Conservation (phyloP, 2,888 invertebrate species). For the Gnatocerus cornutus region DNA sequence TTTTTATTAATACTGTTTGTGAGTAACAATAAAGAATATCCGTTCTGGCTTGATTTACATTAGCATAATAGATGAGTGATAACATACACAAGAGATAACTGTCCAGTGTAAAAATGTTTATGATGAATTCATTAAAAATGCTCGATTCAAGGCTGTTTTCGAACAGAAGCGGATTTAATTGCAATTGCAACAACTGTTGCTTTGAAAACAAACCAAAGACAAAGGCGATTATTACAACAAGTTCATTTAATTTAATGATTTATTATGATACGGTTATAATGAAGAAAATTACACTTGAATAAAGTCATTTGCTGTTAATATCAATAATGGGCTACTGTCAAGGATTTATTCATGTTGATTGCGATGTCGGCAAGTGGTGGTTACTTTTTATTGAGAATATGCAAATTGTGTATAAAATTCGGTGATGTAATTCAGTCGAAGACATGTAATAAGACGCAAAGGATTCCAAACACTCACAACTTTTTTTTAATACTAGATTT, state of each 20-base stretch:
- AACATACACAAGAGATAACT: conserved; percentile 35
- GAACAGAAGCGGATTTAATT: conserved; percentile 31
- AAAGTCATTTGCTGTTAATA: conserved; percentile 22
- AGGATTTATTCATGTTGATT: conserved; percentile 25
- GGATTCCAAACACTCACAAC: too few species aligned
- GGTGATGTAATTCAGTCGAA: too few species aligned
- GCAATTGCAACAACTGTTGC: conserved; percentile 34
- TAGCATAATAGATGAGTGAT: conserved; percentile 41
- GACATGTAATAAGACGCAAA: too few species aligned
- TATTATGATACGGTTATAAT: conserved; percentile 36
- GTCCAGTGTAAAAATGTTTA: conserved; percentile 33
- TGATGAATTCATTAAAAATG: conserved; percentile 31
- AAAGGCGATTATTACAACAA: conserved; percentile 31
- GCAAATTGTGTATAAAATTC: too few species aligned
- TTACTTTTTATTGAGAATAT: too few species aligned
- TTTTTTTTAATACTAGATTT: too few species aligned
- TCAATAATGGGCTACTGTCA: conserved; percentile 32
- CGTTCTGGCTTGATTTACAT: conserved; percentile 15
- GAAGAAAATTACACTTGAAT: conserved; percentile 34
- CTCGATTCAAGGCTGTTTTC: conserved; percentile 33
- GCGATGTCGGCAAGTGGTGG: too few species aligned
- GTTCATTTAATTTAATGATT: conserved; percentile 37
- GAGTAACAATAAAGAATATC: conserved; percentile 32
- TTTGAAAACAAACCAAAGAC: conserved; percentile 31
- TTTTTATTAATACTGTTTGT: conserved; percentile 3